Conservation (phyloP, 2,797 vertebrate species). For the Hippocampus kuda region DNA sequence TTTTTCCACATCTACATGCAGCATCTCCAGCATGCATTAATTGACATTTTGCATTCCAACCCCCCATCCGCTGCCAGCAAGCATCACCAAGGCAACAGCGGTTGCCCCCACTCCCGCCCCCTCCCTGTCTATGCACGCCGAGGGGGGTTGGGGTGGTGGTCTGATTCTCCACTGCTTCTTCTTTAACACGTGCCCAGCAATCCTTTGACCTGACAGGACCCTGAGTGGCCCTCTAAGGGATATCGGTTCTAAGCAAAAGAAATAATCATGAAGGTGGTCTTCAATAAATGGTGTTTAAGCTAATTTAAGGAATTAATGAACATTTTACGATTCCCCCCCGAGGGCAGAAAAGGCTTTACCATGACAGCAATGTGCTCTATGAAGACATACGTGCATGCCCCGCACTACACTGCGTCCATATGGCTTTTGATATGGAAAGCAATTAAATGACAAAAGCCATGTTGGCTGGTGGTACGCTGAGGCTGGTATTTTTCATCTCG, state of each 20-base stretch:
- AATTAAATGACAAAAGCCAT: conserved; percentile 23
- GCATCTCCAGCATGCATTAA: conserved; percentile 70
- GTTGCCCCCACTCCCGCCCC: conserved; percentile 20
- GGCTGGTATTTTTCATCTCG: conserved; percentile 21
- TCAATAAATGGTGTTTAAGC: conserved; percentile 60
- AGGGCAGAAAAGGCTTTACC: conserved; percentile 31
- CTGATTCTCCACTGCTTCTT: conserved; percentile 38
- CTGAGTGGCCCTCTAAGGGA: conserved; percentile 47
- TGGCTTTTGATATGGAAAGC: conserved; percentile 42
- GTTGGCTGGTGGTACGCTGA: background rate
- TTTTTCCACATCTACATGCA: conserved; percentile 60
- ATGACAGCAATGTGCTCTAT: conserved; percentile 40
- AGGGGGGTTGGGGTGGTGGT: conserved; percentile 6
- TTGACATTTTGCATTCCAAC: conserved; percentile 95
- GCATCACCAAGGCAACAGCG: conserved; percentile 80
- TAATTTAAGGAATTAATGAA: conserved; percentile 65
- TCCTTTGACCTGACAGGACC: conserved; percentile 55
- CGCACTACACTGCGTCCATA: conserved; percentile 51
- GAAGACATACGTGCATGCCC: conserved; percentile 48
- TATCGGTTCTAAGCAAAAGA: conserved; percentile 60
- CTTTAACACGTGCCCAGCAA: conserved; percentile 10
- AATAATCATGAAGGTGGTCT: conserved; percentile 55
- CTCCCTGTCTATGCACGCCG: conserved; percentile 36
- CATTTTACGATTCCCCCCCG: conserved; percentile 54
- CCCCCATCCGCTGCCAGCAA: conserved; percentile 48